phyloP scores from a whole-genome alignment of 1,140 invertebrate genomes.

The Drosophila ohnishii region DNA sequence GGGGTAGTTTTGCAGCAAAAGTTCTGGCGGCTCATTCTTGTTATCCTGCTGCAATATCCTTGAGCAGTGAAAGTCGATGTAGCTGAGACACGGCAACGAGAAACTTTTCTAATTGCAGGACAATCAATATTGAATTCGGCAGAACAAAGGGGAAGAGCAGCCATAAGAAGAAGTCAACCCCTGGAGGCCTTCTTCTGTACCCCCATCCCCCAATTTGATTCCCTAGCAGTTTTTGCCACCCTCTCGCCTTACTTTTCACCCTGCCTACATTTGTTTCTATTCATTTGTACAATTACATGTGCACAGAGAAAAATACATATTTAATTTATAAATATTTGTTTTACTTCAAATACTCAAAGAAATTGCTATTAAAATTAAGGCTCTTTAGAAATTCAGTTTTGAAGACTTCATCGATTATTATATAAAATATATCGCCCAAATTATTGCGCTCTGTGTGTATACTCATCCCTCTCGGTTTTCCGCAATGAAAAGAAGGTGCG shows the following conservation, averaged over 20 bases:
- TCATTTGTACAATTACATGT: conserved; percentile 29
- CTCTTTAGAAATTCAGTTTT: background rate
- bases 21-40: conserved; percentile 24
- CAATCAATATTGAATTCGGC: conserved; percentile 51
- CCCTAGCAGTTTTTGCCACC: conserved; percentile 12
- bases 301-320: background rate
- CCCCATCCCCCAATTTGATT: background rate
- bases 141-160: conserved; percentile 12
- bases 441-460: conserved; percentile 6
- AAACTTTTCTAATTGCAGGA: conserved; percentile 60
- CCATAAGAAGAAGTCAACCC: conserved; percentile 26
- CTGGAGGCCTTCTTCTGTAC: background rate
- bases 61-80: conserved; percentile 44
- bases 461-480: conserved; percentile 3
- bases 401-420: background rate
- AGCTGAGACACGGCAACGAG: conserved; percentile 5
- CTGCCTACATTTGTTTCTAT: conserved; percentile 8
- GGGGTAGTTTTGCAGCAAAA: conserved; percentile 17
- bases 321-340: background rate
- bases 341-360: background rate
- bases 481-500: conserved; percentile 50
- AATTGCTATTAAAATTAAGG: background rate
- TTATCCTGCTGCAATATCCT: conserved; percentile 28
- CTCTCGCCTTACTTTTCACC: conserved; percentile 10
- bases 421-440: background rate